Percentiles rank a stretch among this genome's conserved stretches.
phyloP scores from a whole-genome alignment of 2,113 vertebrate genomes.

The Onychorhynchus coronatus region DNA sequence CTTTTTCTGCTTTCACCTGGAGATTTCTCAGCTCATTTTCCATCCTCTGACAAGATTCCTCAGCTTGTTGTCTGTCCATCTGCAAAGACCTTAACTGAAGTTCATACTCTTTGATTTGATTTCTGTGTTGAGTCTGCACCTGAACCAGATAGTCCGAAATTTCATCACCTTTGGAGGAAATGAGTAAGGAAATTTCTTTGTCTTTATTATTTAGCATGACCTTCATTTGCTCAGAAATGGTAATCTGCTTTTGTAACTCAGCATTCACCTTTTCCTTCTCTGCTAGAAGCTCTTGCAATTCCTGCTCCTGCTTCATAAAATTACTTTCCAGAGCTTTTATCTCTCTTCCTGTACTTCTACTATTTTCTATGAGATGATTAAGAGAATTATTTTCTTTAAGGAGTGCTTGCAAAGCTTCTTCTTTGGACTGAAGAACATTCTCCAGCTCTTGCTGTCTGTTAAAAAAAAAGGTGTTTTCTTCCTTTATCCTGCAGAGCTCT shows the following conservation, averaged over 20 bases:
- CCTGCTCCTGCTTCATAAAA: constrained; percentile 67
- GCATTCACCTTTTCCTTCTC: constrained; percentile 68
- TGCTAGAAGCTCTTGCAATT: constrained; percentile 65
- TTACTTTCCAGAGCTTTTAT: constrained; percentile 70
- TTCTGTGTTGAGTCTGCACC: constrained; percentile 75
- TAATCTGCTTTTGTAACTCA: constrained; percentile 80
- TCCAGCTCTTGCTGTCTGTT: constrained; percentile 69
- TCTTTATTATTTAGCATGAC: constrained; percentile 82
- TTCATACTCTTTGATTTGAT: constrained; percentile 76
- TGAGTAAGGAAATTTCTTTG: constrained; percentile 80
- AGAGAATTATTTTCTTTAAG: constrained; percentile 71
- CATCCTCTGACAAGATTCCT: constrained; percentile 63
- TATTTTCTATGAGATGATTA: constrained; percentile 64
- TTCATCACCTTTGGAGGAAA: constrained; percentile 81
- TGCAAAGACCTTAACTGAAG: constrained; percentile 70
- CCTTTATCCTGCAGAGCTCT: constrained; percentile 76
- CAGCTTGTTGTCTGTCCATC: constrained; percentile 64
- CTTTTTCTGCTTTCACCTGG: constrained; percentile 65
- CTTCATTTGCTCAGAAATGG: constrained; percentile 80
- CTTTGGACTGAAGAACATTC: constrained; percentile 66
- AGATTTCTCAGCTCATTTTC: constrained; percentile 72
- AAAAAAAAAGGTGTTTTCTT: constrained; percentile 66
- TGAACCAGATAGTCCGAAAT: constrained; percentile 81
- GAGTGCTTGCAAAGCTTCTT: constrained; percentile 60
- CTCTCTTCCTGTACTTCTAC: constrained; percentile 56